Evolutionary conservation across 2,113 vertebrate species (phyloP), one percentile per base, ranked within the genome.

Genomic region (Himantopus leucocephalus): DNA sequence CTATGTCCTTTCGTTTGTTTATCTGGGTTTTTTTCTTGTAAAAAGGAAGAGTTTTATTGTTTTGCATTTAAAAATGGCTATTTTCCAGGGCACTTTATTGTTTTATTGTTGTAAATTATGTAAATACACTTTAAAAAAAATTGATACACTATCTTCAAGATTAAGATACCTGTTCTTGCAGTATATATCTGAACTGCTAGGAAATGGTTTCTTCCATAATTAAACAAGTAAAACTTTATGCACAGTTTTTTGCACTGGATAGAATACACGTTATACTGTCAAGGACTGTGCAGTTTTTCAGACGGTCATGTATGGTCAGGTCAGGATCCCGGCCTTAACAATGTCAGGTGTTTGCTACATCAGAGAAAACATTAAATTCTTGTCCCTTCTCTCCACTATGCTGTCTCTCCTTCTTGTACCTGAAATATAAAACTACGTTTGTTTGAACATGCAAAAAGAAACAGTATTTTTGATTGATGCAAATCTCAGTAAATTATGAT

Each of bases 11-110:
- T 67, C 4, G 53, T 71, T 58, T 91, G 6, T 35, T 83, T 27
- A 37, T 48, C 7, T 37, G 14, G 7, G 10, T 56, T 81, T 83
- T 83, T 52, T 77, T 80, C 5, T 67, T 96, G 4, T 45, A 50
- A 41, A 81, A 87, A 55, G 19, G 24, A 73, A 91, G 22, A 8
- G 16, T 9, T 53, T 16, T 30, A 2, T 20, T 34, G 26, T 82
- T 73, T 73, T 63, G 0, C 12, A 19, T 72, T 68, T 79, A 7
- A 26, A 91, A 79, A 77, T 1, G 0, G 4, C 6, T 48, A 0
- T 80, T 90, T 87, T 53, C 23, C 41, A 45, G 53, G 27, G 1
- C 27, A 19, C 10, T 67, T 80, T 14, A 26, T 30, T 37, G 34
- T 72, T 72, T 76, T 78, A 66, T 59, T 60, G 24, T 78, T 92